Evolutionary conservation across 53 echinoderm and acorn worm species (phyloP), one percentile per base, ranked within the genome.

Genomic region (Antedon mediterranea): DNA sequence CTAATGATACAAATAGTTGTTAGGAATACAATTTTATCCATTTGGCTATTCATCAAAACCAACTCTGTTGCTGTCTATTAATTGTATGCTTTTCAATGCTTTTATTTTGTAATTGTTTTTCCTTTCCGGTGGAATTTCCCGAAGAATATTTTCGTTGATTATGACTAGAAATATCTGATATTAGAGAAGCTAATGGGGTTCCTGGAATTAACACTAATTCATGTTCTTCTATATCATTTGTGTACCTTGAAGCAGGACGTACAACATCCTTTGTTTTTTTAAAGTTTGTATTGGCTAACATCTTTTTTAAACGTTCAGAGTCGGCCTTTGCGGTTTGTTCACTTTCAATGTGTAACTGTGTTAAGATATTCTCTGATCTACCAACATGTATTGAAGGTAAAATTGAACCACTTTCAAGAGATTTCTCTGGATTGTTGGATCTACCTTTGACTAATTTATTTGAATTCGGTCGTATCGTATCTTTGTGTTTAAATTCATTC

Each of bases 131-230:
- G 18, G 29, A n/a, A n/a, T 70, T 77, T 29, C 30, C 70, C 23
- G 77, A 26, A 27, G 27, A 18, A 29, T 33, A 34, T 33, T 57
- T 30, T 28, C 71, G 31, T 32, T 14, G 72, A 30, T 27, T 76
- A 31, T 71, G 20, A 28, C 31, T 28, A 37, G 78, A 78, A 3
- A 7, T n/a, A 79, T 28, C 32, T 23, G 72, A 34, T 79, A 82
- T 34, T 75, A 87, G 80, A 30, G 87, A 87, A 43, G 44, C 82
- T 15, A 78, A 73, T 72, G 91, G 91, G 18, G 88, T 86, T 29
- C 84, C 91, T 7, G 88, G 88, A 4, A 91, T 86, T 71, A 78
- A 89, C 28, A 84, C 85, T 43, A 88, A 84, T 70, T 91, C 89
- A 28, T 43, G 76, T 71, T 32, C 43, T 72, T 82, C 77, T 73